phyloP scores from a whole-genome alignment of 1,140 invertebrate species.

The Heliconius congener region DNA sequence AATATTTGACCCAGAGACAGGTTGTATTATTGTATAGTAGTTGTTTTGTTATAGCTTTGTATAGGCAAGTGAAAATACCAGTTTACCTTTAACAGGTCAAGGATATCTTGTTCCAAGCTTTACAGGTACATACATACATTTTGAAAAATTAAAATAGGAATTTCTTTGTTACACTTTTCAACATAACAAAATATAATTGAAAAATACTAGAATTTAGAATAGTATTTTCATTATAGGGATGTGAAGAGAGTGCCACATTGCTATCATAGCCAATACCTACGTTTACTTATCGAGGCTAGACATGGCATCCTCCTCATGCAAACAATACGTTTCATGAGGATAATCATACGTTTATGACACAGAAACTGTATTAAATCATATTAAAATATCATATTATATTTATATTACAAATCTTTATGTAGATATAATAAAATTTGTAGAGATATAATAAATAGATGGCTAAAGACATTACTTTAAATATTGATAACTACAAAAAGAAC shows the following conservation, averaged over 20 bases:
- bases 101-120: slow-evolving; percentile 35
- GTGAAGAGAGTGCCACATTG: not conserved
- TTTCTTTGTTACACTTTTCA: not conserved
- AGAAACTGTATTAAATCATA: not conserved
- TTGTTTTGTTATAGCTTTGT: slow-evolving; percentile 26
- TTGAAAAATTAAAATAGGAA: not conserved
- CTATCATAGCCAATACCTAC: not conserved
- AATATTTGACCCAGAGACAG: slow-evolving; percentile 61
- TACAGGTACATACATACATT: slow-evolving; percentile 13
- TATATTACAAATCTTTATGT: not conserved
- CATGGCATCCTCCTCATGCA: not conserved
- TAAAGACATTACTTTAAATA: no score
- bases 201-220: not conserved
- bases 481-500: no score
- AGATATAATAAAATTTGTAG: not conserved
- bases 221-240: no score
- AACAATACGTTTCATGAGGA: not conserved
- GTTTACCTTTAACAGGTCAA: slow-evolving; percentile 37
- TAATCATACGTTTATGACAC: not conserved
- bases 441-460: no score
- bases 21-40: slow-evolving; percentile 56
- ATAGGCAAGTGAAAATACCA: slow-evolving; percentile 34
- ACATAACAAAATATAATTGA: not conserved
- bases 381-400: no score
- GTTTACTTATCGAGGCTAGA: not conserved